These are phyloP conservation scores for Podargus strigoides DNA, from an alignment of 2,797 vertebrate species.

Conservation along the genomic window DNA sequence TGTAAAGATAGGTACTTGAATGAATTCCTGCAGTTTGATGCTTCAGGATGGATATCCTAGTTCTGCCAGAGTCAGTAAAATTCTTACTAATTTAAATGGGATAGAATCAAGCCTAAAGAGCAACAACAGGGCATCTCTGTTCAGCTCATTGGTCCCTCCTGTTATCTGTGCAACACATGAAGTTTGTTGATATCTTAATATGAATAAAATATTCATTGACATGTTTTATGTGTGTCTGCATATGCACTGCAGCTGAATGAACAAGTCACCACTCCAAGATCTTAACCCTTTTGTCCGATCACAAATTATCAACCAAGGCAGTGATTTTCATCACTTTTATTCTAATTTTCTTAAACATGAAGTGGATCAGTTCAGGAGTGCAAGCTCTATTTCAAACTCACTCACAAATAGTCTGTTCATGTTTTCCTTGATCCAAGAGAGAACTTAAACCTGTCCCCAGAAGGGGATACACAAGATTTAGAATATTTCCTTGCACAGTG, in stretches of 20 bases:
- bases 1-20: neutral
- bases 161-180: conserved; percentile 22
- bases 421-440: neutral
- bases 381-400: neutral
- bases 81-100: neutral
- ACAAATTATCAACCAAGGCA: conserved; percentile 16
- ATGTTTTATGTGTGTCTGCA: conserved; percentile 30
- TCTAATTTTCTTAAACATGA: neutral
- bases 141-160: neutral
- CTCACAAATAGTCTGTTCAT: neutral
- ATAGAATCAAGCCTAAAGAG: neutral
- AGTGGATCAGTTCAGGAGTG: neutral
- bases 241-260: conserved; percentile 49
- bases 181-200: conserved; percentile 34
- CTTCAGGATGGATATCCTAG: neutral
- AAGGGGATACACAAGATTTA: neutral
- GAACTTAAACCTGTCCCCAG: neutral
- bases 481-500: neutral
- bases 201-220: conserved; percentile 33
- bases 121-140: neutral
- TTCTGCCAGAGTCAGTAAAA: neutral
- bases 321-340: conserved; percentile 35
- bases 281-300: conserved; percentile 21
- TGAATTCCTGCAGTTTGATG: neutral
- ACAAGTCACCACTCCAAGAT: neutral